A percentile compares a stretch with the other conserved stretches of the same genome.
Evolutionary conservation across 2,888 invertebrate genomes (phyloP).

Genomic region (Synergus laeviventris): DNA sequence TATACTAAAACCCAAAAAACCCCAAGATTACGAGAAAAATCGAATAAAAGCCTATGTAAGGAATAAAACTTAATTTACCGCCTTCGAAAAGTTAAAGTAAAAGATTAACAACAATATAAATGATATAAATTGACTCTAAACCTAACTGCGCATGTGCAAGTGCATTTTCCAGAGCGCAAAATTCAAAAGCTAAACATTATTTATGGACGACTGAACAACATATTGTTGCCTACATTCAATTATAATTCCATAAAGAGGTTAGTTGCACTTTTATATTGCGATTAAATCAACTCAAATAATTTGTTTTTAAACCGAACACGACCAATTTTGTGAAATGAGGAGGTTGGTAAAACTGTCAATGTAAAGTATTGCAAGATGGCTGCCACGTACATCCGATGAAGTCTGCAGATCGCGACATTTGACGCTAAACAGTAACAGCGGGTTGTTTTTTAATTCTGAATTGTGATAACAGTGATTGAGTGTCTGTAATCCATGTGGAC

Average conservation of each 20-base stretch:
- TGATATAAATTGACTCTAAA: background rate
- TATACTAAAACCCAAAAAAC: background rate
- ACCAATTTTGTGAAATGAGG: background rate
- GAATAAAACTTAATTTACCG: background rate
- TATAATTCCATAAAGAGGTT: background rate
- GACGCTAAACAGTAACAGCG: conserved; percentile 58
- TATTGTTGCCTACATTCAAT: background rate
- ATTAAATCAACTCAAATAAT: background rate
- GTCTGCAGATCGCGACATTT: conserved; percentile 60
- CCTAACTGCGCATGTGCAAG: background rate
- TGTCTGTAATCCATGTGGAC: conserved; percentile 63
- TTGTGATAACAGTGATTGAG: conserved; percentile 56
- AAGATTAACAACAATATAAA: background rate
- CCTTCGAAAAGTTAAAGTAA: background rate
- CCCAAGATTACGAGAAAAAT: background rate
- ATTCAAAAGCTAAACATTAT: background rate
- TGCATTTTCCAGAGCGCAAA: background rate
- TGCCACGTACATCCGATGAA: conserved; percentile 69
- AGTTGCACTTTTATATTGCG: background rate
- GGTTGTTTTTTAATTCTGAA: conserved; percentile 51
- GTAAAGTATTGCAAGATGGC: conserved; percentile 65
- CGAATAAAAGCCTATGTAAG: background rate
- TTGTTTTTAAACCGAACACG: background rate
- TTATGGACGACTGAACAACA: background rate
- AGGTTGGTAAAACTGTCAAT: conserved; percentile 28